phyloP scores from a whole-genome alignment of 2,888 invertebrate species.

The Amorpha juglandis region DNA sequence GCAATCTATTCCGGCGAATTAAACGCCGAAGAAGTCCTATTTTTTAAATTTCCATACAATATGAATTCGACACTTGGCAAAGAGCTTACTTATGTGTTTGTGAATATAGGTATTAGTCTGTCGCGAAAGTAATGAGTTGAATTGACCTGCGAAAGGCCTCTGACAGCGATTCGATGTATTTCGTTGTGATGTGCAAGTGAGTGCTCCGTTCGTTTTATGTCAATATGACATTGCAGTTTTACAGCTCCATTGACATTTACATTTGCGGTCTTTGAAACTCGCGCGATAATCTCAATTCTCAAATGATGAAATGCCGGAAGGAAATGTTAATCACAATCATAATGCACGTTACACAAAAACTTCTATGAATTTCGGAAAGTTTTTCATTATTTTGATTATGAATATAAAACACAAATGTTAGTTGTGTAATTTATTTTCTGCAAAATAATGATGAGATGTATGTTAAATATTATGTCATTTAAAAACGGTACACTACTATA shows the following conservation, averaged over 20 bases:
- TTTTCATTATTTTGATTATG: background rate
- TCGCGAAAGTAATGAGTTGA: no score
- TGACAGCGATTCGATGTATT: no score
- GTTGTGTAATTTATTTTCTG: background rate
- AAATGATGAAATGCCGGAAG: conserved; percentile 21
- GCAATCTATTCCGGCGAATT: no score
- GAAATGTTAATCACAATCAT: background rate
- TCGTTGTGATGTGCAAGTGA: background rate
- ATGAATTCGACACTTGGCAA: no score
- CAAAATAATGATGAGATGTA: background rate
- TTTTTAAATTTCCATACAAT: no score
- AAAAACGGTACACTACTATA: no score
- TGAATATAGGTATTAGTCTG: no score
- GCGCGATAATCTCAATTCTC: background rate
- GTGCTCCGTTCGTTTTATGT: background rate
- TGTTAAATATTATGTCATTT: background rate
- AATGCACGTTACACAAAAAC: background rate
- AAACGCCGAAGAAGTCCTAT: no score
- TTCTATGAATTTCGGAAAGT: background rate
- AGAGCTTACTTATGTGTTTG: no score
- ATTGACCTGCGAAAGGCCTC: no score
- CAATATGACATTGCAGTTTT: conserved; percentile 9
- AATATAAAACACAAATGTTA: background rate
- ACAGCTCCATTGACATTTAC: conserved; percentile 13
- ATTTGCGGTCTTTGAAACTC: background rate